Evolutionary conservation across 2,113 vertebrate genomes (phyloP).

Genomic region (Epinephelus lanceolatus): DNA sequence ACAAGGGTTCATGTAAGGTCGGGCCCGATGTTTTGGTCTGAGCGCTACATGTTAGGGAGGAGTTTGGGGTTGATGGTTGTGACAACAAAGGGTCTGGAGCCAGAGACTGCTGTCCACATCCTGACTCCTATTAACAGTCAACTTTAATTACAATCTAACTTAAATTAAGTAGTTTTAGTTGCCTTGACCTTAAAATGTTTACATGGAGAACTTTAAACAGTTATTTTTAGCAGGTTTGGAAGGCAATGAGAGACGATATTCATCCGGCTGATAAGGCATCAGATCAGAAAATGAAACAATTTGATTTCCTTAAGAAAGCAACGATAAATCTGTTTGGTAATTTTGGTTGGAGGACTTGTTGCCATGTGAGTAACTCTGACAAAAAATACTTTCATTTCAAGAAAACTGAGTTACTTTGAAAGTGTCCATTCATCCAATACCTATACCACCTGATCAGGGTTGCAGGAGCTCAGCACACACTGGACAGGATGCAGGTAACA

Average conservation of each 20-base stretch:
- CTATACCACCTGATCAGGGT: background rate
- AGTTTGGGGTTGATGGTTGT: background rate
- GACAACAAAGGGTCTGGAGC: background rate
- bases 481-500: background rate
- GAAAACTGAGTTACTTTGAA: too few species aligned
- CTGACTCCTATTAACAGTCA: background rate
- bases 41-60: background rate
- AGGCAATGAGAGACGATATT: background rate
- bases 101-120: background rate
- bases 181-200: background rate
- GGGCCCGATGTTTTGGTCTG: too few species aligned
- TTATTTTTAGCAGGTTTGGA: background rate
- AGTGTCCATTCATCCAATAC: background rate
- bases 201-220: too few species aligned
- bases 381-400: too few species aligned
- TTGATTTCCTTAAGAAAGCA: too few species aligned
- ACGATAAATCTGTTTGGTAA: too few species aligned
- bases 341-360: too few species aligned
- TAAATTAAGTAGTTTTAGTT: background rate
- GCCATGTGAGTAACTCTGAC: too few species aligned
- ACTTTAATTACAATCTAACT: background rate
- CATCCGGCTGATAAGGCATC: too few species aligned
- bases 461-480: background rate
- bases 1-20: too few species aligned
- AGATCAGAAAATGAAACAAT: too few species aligned